These are phyloP conservation scores for Leuciscus waleckii DNA, from an alignment of 2,797 vertebrate species.

Conservation along the genomic window DNA sequence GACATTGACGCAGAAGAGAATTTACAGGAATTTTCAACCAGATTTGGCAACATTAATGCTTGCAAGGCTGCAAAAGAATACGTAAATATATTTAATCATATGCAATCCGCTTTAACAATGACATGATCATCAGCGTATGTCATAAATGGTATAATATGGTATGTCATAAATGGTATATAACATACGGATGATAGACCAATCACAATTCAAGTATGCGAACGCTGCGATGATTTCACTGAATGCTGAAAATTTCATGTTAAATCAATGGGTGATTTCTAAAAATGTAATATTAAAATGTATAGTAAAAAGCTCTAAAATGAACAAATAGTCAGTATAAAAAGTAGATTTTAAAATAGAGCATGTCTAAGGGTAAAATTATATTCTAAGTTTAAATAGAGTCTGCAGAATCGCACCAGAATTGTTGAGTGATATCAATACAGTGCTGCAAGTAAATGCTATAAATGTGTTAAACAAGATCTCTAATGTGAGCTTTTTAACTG, in stretches of 20 bases:
- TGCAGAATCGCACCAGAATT: too few species aligned
- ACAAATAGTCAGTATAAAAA: neutral
- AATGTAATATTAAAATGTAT: neutral
- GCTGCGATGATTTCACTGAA: neutral
- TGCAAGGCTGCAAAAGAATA: constrained; percentile 9
- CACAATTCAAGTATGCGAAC: neutral
- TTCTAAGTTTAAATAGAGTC: neutral
- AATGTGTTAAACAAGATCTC: neutral
- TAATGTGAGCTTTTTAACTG: constrained; percentile 3
- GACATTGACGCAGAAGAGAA: neutral
- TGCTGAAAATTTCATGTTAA: neutral
- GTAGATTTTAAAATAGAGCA: neutral
- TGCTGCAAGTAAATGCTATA: neutral
- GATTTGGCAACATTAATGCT: constrained; percentile 50
- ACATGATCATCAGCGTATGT: neutral
- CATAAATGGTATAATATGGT: neutral
- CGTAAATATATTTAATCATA: neutral
- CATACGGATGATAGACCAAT: neutral
- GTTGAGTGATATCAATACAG: neutral
- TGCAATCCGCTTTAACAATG: neutral
- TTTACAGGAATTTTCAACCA: neutral
- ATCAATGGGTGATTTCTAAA: neutral
- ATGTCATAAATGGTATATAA: neutral
- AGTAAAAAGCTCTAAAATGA: neutral
- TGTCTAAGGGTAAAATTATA: neutral